A percentile compares a stretch with the other conserved stretches of the same genome.
Evolutionary conservation across 2,797 vertebrate genomes (phyloP).

Genomic region (Basileuterus tristriatus): DNA sequence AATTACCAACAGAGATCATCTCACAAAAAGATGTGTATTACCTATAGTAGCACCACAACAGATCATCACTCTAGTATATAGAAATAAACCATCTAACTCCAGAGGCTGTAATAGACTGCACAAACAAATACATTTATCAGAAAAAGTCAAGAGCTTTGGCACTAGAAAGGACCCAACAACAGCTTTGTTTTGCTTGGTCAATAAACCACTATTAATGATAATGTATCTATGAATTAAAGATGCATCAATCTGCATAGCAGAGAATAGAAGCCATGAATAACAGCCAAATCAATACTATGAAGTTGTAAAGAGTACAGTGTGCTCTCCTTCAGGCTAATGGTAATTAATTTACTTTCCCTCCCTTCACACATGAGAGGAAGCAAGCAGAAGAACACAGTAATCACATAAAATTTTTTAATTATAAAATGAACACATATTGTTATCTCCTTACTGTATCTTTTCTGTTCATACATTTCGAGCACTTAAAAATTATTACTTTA

Average conservation of each 20-base stretch:
- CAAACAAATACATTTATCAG: neutral
- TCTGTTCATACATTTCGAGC: neutral
- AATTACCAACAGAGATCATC: neutral
- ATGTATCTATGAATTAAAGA: constrained; percentile 42
- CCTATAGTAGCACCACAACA: neutral
- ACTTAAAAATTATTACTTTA: neutral
- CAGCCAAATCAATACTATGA: constrained; percentile 45
- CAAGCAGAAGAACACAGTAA: neutral
- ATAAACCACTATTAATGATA: constrained; percentile 46
- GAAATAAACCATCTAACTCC: neutral
- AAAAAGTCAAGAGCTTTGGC: neutral
- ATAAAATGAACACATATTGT: neutral
- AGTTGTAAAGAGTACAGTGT: constrained; percentile 27
- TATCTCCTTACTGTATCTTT: neutral
- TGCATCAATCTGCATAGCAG: constrained; percentile 48
- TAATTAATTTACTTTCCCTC: constrained; percentile 43
- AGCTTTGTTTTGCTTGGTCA: constrained; percentile 39
- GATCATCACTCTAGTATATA: fast-evolving
- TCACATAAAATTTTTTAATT: neutral
- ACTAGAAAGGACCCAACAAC: neutral
- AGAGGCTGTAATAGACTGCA: neutral
- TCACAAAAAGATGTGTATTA: neutral
- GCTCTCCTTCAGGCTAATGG: constrained; percentile 20
- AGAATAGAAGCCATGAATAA: constrained; percentile 33
- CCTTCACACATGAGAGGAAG: constrained; percentile 16